Evolutionary conservation across 1,140 invertebrate species (phyloP).

Genomic region (Scaptomyza pallida): DNA sequence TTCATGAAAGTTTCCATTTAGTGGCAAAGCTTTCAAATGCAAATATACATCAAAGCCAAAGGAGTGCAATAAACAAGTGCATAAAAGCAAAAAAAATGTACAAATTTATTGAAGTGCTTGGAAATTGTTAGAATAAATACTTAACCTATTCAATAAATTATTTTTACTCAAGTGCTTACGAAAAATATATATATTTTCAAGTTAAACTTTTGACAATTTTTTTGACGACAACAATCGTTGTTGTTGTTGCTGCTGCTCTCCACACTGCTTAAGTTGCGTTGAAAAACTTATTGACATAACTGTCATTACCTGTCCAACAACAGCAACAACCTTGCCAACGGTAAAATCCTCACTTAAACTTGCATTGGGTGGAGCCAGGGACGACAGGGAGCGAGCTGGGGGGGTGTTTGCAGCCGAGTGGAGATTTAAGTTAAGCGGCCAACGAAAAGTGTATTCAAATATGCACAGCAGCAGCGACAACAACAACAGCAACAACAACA

Average conservation of each 20-base stretch:
- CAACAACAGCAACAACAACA: slow-evolving; percentile 34
- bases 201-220: neutral
- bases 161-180: neutral
- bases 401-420: slow-evolving; percentile 11
- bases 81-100: no score
- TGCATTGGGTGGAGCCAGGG: slow-evolving; percentile 19
- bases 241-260: slow-evolving; percentile 1
- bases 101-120: no score
- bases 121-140: neutral
- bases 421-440: slow-evolving; percentile 80
- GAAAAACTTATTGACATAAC: slow-evolving; percentile 78
- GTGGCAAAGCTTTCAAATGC: slow-evolving; percentile 59
- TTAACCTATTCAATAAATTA: neutral
- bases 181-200: neutral
- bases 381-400: neutral
- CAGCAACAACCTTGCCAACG: slow-evolving; percentile 46
- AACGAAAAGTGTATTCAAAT: slow-evolving; percentile 81
- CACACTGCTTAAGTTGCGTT: slow-evolving; percentile 37
- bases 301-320: slow-evolving; percentile 76
- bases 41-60: neutral
- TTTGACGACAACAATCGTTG: neutral
- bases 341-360: slow-evolving; percentile 53
- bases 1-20: slow-evolving; percentile 67
- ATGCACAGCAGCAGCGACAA: slow-evolving; percentile 57
- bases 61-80: no score